Evolutionary conservation across 2,797 vertebrate species (phyloP).

Genomic region (Crotalus adamanteus): DNA sequence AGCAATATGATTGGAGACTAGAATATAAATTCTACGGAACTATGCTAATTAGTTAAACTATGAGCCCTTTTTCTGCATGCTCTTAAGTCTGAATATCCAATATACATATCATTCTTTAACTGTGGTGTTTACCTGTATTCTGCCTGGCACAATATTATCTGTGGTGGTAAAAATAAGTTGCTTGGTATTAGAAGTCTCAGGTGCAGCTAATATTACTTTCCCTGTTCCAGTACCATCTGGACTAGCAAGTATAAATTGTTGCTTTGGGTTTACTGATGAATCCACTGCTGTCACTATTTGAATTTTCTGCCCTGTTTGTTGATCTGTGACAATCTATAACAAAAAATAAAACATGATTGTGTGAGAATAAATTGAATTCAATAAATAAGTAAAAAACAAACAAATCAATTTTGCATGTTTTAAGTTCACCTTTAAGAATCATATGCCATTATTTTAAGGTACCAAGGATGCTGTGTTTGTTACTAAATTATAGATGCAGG

Average conservation of each 20-base stretch:
- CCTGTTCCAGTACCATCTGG: slow-evolving; percentile 88
- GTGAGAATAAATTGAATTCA: not conserved
- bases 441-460: not conserved
- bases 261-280: slow-evolving; percentile 83
- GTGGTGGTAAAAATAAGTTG: slow-evolving; percentile 95
- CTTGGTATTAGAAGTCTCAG: slow-evolving; percentile 86
- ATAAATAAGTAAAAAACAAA: not conserved
- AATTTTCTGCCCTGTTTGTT: slow-evolving; percentile 96
- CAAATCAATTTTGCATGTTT: not conserved
- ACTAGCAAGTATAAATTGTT: slow-evolving; percentile 92
- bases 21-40: not conserved
- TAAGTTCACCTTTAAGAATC: slow-evolving; percentile 24
- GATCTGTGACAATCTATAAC: slow-evolving; percentile 93
- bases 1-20: not conserved
- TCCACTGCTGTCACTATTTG: slow-evolving; percentile 96
- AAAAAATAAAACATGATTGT: slow-evolving; percentile 42
- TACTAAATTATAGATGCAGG: not conserved
- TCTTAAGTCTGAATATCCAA: not conserved
- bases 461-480: not conserved
- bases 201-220: slow-evolving; percentile 93
- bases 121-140: slow-evolving; percentile 85
- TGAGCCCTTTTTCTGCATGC: not conserved
- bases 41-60: not conserved
- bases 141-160: slow-evolving; percentile 90
- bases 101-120: not conserved